Conservation (phyloP, 2,113 vertebrate species). For the Pseudonaja textilis region DNA sequence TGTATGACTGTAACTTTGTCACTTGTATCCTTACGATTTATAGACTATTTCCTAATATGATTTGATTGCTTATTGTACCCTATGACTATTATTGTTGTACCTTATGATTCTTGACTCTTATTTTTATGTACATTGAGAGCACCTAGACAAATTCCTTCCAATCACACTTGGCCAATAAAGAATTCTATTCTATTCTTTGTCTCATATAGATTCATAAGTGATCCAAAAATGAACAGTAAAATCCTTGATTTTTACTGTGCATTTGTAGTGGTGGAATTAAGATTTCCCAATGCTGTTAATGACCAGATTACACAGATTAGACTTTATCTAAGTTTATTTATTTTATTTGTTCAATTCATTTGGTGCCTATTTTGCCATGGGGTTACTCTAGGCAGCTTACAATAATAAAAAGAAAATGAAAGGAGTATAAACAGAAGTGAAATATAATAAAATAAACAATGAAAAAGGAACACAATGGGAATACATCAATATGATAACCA, state of each 20-base stretch:
- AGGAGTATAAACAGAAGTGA: not conserved
- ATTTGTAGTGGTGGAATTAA: not conserved
- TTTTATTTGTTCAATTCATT: not conserved
- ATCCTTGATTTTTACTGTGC: not conserved
- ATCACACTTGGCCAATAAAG: too few relatives aligned
- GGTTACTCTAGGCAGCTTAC: not conserved
- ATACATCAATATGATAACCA: not conserved
- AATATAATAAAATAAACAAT: not conserved
- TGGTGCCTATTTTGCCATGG: not conserved
- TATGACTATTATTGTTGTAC: too few relatives aligned
- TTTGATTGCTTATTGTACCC: too few relatives aligned
- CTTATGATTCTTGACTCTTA: too few relatives aligned
- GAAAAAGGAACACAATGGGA: not conserved
- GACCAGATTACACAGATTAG: not conserved
- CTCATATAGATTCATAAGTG: not conserved
- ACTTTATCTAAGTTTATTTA: not conserved
- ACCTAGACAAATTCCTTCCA: too few relatives aligned
- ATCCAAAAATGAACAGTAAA: not conserved
- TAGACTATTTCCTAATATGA: too few relatives aligned
- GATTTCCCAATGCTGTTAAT: not conserved
- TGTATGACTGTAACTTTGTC: too few relatives aligned
- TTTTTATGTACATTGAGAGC: too few relatives aligned
- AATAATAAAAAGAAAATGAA: not conserved
- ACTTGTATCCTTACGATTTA: too few relatives aligned
- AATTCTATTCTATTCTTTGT: not conserved